These are phyloP conservation scores for Myotis lucifugus DNA, from an alignment of 2,113 vertebrate species.

Conservation along the genomic window DNA sequence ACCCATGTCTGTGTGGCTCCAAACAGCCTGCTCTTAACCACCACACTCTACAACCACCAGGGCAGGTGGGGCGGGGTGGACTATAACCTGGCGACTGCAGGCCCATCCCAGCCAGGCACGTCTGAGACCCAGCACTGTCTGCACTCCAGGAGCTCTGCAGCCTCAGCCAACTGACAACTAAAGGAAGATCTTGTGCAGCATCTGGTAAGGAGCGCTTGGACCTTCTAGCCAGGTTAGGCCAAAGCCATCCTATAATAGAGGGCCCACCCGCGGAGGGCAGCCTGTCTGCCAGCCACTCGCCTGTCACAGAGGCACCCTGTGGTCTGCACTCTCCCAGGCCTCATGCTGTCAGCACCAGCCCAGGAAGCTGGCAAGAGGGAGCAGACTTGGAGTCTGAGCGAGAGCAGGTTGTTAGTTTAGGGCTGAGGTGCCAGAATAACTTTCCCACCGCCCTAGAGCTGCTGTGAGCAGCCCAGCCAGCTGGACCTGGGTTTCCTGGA, in stretches of 20 bases:
- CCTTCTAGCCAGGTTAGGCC: not conserved
- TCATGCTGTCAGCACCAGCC: not conserved
- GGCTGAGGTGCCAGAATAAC: not conserved
- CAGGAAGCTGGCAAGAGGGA: not conserved
- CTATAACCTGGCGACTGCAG: not conserved
- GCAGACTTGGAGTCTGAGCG: not conserved
- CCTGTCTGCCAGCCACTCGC: not conserved
- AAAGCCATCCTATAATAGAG: not conserved
- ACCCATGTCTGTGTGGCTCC: not conserved
- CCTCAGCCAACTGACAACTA: not conserved
- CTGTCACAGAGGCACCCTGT: not conserved
- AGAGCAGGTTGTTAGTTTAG: not conserved
- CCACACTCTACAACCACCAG: not conserved
- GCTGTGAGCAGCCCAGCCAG: not conserved
- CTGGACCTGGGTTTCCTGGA: no score
- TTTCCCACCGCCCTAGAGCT: not conserved
- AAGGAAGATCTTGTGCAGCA: not conserved
- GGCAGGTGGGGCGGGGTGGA: accelerated
- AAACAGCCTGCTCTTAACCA: not conserved
- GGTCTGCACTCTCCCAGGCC: not conserved
- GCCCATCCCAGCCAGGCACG: not conserved
- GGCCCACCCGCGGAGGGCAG: not conserved
- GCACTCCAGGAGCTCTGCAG: not conserved
- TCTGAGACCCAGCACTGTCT: not conserved
- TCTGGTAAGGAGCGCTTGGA: not conserved